Percentiles rank a stretch among this genome's conserved stretches.
phyloP scores from a whole-genome alignment of 92 coral and sea anemone genomes.

The Zoanthus sociatus region DNA sequence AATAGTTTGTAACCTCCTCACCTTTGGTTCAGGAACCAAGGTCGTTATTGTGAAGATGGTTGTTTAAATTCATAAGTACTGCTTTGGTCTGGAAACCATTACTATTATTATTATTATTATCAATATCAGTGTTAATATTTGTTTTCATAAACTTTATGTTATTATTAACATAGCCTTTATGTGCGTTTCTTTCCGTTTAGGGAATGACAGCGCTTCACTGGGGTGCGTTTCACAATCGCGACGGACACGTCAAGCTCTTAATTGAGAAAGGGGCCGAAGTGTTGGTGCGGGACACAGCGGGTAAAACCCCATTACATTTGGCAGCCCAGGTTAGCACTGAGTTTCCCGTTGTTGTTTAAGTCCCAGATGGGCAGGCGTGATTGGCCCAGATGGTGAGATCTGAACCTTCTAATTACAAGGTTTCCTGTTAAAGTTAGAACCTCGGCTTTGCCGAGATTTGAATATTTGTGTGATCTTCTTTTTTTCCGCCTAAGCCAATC shows the following conservation, averaged over 20 bases:
- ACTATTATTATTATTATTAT: no score
- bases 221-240: slow-evolving; percentile 86
- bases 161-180: neutral
- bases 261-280: slow-evolving; percentile 80
- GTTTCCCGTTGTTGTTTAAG: no score
- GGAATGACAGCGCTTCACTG: slow-evolving; percentile 95
- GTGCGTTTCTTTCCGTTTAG: slow-evolving; percentile 30
- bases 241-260: slow-evolving; percentile 70
- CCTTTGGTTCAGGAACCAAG: no score
- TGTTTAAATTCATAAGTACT: neutral
- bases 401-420: no score
- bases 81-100: no score
- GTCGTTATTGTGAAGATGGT: neutral
- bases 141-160: neutral
- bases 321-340: slow-evolving; percentile 76
- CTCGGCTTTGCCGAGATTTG: no score
- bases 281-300: slow-evolving; percentile 80
- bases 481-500: no score
- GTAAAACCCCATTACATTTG: slow-evolving; percentile 85
- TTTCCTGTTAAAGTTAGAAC: no score
- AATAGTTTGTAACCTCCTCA: no score
- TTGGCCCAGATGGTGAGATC: no score
- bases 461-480: no score
- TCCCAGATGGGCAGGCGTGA: no score
- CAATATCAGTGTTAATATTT: neutral